Conservation (phyloP, 2,113 vertebrate species). For the Corythornis cristatus region DNA sequence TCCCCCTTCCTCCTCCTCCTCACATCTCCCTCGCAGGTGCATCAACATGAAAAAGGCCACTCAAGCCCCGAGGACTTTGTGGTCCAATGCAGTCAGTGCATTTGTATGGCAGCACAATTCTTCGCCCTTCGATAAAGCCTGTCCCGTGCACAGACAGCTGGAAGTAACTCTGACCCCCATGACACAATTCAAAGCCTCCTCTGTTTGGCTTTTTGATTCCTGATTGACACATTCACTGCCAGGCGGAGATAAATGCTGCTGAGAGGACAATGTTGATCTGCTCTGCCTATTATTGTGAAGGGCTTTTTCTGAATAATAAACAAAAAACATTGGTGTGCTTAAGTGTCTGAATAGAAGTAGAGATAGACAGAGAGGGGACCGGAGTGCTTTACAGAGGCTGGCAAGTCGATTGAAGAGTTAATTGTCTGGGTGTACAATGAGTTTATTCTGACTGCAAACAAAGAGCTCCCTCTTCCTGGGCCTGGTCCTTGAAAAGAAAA, state of each 20-base stretch:
- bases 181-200: conserved; percentile 82
- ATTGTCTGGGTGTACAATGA: conserved; percentile 86
- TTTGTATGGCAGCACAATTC: conserved; percentile 77
- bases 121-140: conserved; percentile 67
- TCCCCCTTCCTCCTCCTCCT: background rate
- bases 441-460: conserved; percentile 84
- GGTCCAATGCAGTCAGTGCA: conserved; percentile 51
- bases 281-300: conserved; percentile 78
- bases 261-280: conserved; percentile 81
- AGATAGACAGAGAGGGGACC: conserved; percentile 67
- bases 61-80: conserved; percentile 41
- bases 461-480: conserved; percentile 81
- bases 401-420: conserved; percentile 82
- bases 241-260: conserved; percentile 77
- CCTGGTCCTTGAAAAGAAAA: conserved; percentile 79
- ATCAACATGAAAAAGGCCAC: conserved; percentile 59
- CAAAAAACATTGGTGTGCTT: conserved; percentile 78
- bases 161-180: conserved; percentile 80
- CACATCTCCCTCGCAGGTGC: conserved; percentile 74
- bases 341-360: conserved; percentile 77
- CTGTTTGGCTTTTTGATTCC: conserved; percentile 86
- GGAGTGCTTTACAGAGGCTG: conserved; percentile 74
- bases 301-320: conserved; percentile 81
- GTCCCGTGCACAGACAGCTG: conserved; percentile 77
- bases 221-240: conserved; percentile 83